phyloP scores from a whole-genome alignment of 2,113 vertebrate species.

The Perca schrenkii region DNA sequence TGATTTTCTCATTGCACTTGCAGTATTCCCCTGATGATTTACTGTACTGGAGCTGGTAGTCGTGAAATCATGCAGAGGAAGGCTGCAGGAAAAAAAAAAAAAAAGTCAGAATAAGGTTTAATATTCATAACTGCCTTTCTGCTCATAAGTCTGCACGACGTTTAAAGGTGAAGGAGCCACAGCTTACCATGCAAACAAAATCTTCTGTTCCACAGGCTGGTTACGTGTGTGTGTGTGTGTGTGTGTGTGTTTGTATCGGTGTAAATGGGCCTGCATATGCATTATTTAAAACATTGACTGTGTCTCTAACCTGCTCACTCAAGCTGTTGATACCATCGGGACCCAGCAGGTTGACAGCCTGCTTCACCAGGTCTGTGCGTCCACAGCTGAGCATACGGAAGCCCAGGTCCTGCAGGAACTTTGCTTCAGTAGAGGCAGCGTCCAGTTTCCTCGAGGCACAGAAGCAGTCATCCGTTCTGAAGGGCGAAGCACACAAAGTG shows the following conservation, averaged over 20 bases:
- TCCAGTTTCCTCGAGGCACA: slow-evolving; percentile 97
- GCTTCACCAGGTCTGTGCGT: slow-evolving; percentile 96
- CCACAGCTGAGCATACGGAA: slow-evolving; percentile 99
- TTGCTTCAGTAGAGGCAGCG: slow-evolving; percentile 94
- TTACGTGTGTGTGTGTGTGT: background rate
- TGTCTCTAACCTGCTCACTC: slow-evolving; percentile 94
- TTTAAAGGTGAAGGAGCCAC: slow-evolving; percentile 31
- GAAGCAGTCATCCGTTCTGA: slow-evolving; percentile 97
- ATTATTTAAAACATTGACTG: slow-evolving; percentile 58
- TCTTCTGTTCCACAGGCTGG: slow-evolving; percentile 11
- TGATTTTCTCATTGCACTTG: slow-evolving; percentile 39
- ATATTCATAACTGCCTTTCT: slow-evolving; percentile 36
- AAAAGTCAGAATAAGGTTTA: slow-evolving; percentile 37
- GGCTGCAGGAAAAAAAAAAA: slow-evolving; percentile 33
- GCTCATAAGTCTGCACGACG: slow-evolving; percentile 9
- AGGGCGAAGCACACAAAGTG: slow-evolving; percentile 50
- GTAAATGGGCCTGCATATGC: slow-evolving; percentile 19
- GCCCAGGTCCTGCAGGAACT: slow-evolving; percentile 98
- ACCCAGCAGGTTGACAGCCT: slow-evolving; percentile 95
- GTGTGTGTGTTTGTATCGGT: background rate
- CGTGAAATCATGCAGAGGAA: slow-evolving; percentile 39
- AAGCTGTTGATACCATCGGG: slow-evolving; percentile 97
- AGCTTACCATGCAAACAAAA: slow-evolving; percentile 7
- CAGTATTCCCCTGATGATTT: slow-evolving; percentile 34
- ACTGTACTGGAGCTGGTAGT: slow-evolving; percentile 24